phyloP scores from a whole-genome alignment of 2,888 invertebrate species.

The Atethmia centrago region DNA sequence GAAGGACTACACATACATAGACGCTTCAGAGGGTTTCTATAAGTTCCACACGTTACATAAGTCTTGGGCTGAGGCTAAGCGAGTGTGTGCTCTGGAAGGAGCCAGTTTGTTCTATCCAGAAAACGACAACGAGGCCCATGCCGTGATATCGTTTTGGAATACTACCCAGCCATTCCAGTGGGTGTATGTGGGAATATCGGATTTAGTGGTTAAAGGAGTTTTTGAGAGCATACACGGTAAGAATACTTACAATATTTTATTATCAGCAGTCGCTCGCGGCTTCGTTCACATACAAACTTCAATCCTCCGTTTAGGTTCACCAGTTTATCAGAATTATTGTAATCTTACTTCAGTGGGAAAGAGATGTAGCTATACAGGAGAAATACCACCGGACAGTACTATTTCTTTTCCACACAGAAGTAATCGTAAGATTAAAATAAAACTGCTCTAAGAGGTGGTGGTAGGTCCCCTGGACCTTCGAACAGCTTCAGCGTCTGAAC shows the following conservation, averaged over 20 bases:
- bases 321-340: too few relatives aligned
- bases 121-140: constrained; percentile 72
- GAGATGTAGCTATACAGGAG: too few relatives aligned
- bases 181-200: constrained; percentile 35
- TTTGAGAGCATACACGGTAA: constrained; percentile 41
- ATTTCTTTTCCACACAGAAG: too few relatives aligned
- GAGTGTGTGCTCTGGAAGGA: constrained; percentile 77
- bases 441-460: too few relatives aligned
- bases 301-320: neutral
- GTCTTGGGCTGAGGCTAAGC: constrained; percentile 78
- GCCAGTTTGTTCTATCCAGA: constrained; percentile 80
- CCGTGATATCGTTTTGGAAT: constrained; percentile 30
- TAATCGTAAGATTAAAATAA: too few relatives aligned
- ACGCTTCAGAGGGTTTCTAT: constrained; percentile 76
- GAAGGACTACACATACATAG: constrained; percentile 79
- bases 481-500: too few relatives aligned
- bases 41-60: constrained; percentile 79
- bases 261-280: too few relatives aligned
- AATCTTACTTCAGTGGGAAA: too few relatives aligned
- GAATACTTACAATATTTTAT: too few relatives aligned
- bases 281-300: neutral
- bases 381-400: too few relatives aligned
- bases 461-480: neutral
- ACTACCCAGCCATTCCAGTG: constrained; percentile 19
- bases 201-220: constrained; percentile 41